Conservation (phyloP, 2,888 invertebrate species). For the Leptopilina drosophilae region DNA sequence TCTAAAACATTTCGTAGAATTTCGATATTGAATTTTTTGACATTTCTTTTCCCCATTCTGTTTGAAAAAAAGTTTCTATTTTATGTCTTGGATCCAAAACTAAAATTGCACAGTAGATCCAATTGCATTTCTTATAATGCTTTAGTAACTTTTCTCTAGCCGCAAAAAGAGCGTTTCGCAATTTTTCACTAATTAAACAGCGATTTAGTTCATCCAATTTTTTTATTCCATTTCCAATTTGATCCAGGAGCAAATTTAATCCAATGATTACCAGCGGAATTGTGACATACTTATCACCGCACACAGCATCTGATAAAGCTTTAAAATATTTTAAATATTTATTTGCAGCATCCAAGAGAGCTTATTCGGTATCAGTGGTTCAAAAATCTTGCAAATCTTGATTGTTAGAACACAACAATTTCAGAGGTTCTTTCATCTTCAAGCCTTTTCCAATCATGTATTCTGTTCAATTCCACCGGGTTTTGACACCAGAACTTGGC, state of each 20-base stretch:
- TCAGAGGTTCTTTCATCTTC: not conserved
- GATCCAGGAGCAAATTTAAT: slow-evolving; percentile 4
- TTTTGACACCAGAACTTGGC: no score
- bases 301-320: not conserved
- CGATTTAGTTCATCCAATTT: not conserved
- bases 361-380: not conserved
- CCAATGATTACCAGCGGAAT: not conserved
- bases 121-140: slow-evolving; percentile 30
- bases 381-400: not conserved
- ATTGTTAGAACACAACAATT: slow-evolving; percentile 6
- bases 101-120: slow-evolving; percentile 22
- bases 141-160: slow-evolving; percentile 25
- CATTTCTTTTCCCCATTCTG: not conserved
- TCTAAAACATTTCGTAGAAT: not conserved
- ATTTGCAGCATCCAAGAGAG: not conserved
- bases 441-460: not conserved
- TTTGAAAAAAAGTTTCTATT: not conserved
- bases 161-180: not conserved
- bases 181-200: not conserved
- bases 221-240: slow-evolving; percentile 9
- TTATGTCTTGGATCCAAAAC: slow-evolving; percentile 26
- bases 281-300: not conserved
- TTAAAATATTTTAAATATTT: not conserved
- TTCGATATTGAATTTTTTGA: not conserved
- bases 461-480: not conserved